Evolutionary conservation across 2,113 vertebrate species (phyloP).

Genomic region (Plestiodon gilberti): DNA sequence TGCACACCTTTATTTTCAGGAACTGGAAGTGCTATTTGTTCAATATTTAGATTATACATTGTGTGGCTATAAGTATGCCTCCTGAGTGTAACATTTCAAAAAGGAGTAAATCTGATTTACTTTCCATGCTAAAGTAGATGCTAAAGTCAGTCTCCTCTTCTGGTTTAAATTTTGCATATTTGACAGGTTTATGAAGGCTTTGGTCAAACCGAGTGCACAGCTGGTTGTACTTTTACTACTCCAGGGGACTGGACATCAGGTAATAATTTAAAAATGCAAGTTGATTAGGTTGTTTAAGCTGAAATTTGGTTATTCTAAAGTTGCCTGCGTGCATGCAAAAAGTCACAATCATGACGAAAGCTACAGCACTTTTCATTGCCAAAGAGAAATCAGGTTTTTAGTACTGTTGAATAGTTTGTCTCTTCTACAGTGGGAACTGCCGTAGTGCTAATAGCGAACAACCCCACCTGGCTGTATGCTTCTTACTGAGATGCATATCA

Average conservation of each 20-base stretch:
- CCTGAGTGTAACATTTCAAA: not conserved
- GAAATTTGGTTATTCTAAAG: not conserved
- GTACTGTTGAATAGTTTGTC: not conserved
- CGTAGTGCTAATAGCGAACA: not conserved
- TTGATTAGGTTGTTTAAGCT: not conserved
- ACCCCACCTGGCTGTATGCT: not conserved
- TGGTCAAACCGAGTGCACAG: constrained; percentile 97
- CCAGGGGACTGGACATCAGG: constrained; percentile 98
- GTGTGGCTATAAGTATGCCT: not conserved
- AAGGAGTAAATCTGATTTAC: no score
- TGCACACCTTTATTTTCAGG: not conserved
- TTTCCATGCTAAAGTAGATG: not conserved
- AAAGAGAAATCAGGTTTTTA: not conserved
- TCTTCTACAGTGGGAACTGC: not conserved
- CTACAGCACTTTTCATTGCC: not conserved
- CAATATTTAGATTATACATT: rapidly evolving
- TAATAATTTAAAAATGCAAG: constrained; percentile 55
- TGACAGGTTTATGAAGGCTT: constrained; percentile 96
- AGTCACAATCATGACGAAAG: not conserved
- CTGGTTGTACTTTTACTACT: constrained; percentile 96
- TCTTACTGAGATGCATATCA: not conserved
- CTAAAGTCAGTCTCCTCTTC: not conserved
- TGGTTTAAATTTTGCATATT: constrained; percentile 7
- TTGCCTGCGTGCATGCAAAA: not conserved
- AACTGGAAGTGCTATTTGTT: not conserved